Conservation (phyloP, 1,140 invertebrate genomes). For the Periplaneta americana region DNA sequence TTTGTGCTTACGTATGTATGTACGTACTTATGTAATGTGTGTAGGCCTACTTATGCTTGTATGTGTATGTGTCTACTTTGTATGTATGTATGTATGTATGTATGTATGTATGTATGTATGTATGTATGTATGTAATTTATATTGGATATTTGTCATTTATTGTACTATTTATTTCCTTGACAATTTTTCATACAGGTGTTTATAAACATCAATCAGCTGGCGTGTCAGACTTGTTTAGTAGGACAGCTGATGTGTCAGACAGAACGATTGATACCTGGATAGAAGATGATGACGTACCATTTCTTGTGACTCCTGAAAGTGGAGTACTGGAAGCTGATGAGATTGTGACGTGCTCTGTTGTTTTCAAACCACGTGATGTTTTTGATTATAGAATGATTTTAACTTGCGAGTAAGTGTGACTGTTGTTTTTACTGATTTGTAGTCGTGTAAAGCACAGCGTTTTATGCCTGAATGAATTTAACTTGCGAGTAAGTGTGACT, state of each 20-base stretch:
- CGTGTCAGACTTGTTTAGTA: too few relatives aligned
- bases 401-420: too few relatives aligned
- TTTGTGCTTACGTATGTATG: too few relatives aligned
- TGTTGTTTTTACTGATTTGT: too few relatives aligned
- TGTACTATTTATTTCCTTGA: not conserved
- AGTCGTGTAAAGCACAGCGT: too few relatives aligned
- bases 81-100: not conserved
- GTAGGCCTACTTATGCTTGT: too few relatives aligned
- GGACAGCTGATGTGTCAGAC: not conserved
- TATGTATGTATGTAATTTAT: not conserved
- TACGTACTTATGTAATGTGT: too few relatives aligned
- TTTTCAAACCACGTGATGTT: slow-evolving; percentile 32
- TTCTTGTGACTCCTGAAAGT: slow-evolving; percentile 28
- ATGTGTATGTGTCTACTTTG: not conserved
- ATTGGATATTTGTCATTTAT: not conserved
- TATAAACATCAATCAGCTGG: not conserved
- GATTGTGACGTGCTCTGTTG: slow-evolving; percentile 24
- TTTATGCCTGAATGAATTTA: too few relatives aligned
- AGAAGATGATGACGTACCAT: slow-evolving; percentile 21
- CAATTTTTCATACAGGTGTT: not conserved
- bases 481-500: too few relatives aligned
- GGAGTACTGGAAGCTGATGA: slow-evolving; percentile 27
- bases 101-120: not conserved
- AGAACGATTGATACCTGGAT: not conserved
- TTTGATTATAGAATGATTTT: slow-evolving; percentile 28